Conservation (phyloP, 2,888 invertebrate species). For the Drosophila bunnanda region DNA sequence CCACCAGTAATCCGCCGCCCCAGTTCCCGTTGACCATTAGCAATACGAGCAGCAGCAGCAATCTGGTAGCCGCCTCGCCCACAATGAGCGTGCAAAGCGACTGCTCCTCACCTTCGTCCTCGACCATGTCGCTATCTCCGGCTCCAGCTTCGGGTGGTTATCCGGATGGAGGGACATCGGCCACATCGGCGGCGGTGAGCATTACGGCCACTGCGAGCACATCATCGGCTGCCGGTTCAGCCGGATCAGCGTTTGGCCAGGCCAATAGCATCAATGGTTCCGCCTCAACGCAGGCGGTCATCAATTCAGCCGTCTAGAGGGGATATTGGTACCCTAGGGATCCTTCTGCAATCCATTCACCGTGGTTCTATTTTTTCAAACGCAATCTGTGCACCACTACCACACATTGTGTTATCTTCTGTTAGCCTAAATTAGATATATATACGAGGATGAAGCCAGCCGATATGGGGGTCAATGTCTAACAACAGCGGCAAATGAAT, state of each 20-base stretch:
- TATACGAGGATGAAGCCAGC: constrained; percentile 9
- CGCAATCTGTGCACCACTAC: constrained; percentile 58
- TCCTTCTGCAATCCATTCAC: constrained; percentile 12
- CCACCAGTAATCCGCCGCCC: constrained; percentile 69
- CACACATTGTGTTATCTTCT: constrained; percentile 58
- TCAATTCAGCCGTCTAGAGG: constrained; percentile 82
- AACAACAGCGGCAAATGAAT: constrained; percentile 1
- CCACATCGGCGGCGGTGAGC: constrained; percentile 74
- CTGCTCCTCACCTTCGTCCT: constrained; percentile 81
- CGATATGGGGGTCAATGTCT: constrained; percentile 15
- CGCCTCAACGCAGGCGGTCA: constrained; percentile 75
- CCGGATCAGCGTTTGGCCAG: constrained; percentile 78
- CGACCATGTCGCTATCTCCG: constrained; percentile 82
- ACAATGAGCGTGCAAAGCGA: constrained; percentile 83
- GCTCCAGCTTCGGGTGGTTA: constrained; percentile 76
- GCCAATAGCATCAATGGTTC: constrained; percentile 67
- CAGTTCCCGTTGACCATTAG: constrained; percentile 72
- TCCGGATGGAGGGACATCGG: constrained; percentile 66
- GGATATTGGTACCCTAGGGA: neutral
- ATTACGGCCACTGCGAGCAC: constrained; percentile 81
- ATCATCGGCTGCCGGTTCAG: constrained; percentile 54
- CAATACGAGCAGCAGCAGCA: constrained; percentile 69
- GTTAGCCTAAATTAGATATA: constrained; percentile 54
- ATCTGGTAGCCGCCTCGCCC: constrained; percentile 76
- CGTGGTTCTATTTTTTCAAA: constrained; percentile 30